Conservation (phyloP, 2,888 invertebrate genomes). For the Morinoia aosen region DNA sequence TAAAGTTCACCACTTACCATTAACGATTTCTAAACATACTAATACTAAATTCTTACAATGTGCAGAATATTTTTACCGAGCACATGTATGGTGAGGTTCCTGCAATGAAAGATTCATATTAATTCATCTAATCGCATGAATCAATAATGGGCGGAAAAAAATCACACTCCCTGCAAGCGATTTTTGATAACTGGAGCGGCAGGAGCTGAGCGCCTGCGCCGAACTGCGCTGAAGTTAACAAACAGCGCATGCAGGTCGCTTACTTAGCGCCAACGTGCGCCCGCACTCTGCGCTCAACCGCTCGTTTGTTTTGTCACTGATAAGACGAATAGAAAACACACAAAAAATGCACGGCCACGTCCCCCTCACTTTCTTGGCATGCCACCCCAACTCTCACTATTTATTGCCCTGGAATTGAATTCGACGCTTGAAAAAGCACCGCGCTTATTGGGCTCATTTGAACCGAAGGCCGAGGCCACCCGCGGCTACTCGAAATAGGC, state of each 20-base stretch:
- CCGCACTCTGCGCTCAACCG: neutral
- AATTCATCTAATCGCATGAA: neutral
- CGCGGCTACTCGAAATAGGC: neutral
- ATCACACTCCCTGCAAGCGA: neutral
- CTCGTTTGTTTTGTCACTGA: slow-evolving; percentile 40
- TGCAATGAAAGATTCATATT: neutral
- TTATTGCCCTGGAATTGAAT: slow-evolving; percentile 24
- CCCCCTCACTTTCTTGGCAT: slow-evolving; percentile 32
- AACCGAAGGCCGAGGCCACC: neutral
- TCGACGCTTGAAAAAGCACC: slow-evolving; percentile 2
- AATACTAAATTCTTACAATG: too few relatives aligned
- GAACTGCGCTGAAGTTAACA: neutral
- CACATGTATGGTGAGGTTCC: neutral
- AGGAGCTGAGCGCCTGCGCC: neutral
- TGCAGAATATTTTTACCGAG: neutral
- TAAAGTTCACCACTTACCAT: neutral
- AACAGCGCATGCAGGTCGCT: neutral
- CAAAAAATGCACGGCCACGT: neutral
- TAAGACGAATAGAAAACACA: neutral
- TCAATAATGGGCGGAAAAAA: neutral
- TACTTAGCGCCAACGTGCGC: neutral
- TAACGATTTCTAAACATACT: too few relatives aligned
- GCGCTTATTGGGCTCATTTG: slow-evolving; percentile 9
- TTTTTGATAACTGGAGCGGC: neutral
- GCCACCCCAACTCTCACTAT: neutral